Percentiles rank a stretch among this genome's conserved stretches.
phyloP scores from a whole-genome alignment of 2,888 invertebrate genomes.

The Leptogaster cylindrica region DNA sequence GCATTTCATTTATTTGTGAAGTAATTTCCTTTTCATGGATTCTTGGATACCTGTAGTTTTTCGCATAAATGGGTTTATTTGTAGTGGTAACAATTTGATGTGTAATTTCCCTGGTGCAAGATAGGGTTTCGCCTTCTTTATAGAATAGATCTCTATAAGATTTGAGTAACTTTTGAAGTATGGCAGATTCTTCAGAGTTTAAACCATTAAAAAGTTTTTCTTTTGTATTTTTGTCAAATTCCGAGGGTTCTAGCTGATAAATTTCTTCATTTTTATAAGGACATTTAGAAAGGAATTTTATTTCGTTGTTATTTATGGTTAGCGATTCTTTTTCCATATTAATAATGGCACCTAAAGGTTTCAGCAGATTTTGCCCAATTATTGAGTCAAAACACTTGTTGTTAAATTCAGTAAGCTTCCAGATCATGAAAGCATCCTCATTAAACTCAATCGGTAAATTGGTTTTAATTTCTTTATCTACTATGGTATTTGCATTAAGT shows the following conservation, averaged over 20 bases:
- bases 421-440: slow-evolving; percentile 46
- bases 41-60: slow-evolving; percentile 41
- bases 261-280: slow-evolving; percentile 3
- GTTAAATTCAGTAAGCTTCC: slow-evolving; percentile 45
- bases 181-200: not conserved
- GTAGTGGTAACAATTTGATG: slow-evolving; percentile 41
- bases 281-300: not conserved
- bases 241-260: not conserved
- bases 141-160: slow-evolving; percentile 41
- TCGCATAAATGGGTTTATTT: slow-evolving; percentile 42
- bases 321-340: slow-evolving; percentile 37
- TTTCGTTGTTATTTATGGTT: slow-evolving; percentile 29
- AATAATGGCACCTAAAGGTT: slow-evolving; percentile 42
- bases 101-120: slow-evolving; percentile 34
- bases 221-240: not conserved
- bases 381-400: slow-evolving; percentile 38
- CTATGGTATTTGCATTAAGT: slow-evolving; percentile 42
- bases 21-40: not conserved
- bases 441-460: slow-evolving; percentile 46
- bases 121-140: slow-evolving; percentile 38
- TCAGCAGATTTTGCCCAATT: slow-evolving; percentile 44
- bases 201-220: slow-evolving; percentile 23
- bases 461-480: slow-evolving; percentile 45
- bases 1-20: not conserved
- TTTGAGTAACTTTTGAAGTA: slow-evolving; percentile 14